Percentiles rank a stretch among this genome's conserved stretches.
Conservation (phyloP, 2,113 vertebrate genomes). For the Leucopsar rothschildi region DNA sequence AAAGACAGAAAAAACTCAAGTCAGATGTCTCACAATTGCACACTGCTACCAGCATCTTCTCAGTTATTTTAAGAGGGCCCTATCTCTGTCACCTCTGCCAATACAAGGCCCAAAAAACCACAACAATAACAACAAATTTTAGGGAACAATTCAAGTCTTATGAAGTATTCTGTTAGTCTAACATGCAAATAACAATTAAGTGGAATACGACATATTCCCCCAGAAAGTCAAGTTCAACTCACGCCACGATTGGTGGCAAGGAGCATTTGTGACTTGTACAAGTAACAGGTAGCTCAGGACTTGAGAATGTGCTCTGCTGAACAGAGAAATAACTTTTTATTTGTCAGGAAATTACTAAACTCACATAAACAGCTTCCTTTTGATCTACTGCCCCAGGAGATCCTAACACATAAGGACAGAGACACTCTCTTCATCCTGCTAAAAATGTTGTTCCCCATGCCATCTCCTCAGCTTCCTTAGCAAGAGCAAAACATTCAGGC, state of each 20-base stretch:
- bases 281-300: not conserved
- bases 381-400: not conserved
- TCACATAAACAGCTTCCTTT: not conserved
- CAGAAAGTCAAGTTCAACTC: not conserved
- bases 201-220: rapidly evolving
- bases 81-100: not conserved
- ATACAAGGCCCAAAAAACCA: not conserved
- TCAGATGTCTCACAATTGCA: not conserved
- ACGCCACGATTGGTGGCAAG: rapidly evolving
- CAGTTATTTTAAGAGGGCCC: not conserved
- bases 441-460: not conserved
- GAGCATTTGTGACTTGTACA: not conserved
- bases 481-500: not conserved
- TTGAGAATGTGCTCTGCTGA: not conserved
- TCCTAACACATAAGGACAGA: not conserved
- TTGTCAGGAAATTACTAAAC: not conserved
- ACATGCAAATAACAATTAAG: not conserved
- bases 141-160: rapidly evolving
- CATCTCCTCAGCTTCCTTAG: not conserved
- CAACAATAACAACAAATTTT: not conserved
- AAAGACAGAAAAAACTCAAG: not conserved
- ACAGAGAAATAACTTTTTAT: not conserved
- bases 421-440: not conserved
- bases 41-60: not conserved
- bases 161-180: not conserved